These are phyloP conservation scores for Stictonetta naevosa DNA, from an alignment of 2,113 vertebrate species.

Conservation along the genomic window DNA sequence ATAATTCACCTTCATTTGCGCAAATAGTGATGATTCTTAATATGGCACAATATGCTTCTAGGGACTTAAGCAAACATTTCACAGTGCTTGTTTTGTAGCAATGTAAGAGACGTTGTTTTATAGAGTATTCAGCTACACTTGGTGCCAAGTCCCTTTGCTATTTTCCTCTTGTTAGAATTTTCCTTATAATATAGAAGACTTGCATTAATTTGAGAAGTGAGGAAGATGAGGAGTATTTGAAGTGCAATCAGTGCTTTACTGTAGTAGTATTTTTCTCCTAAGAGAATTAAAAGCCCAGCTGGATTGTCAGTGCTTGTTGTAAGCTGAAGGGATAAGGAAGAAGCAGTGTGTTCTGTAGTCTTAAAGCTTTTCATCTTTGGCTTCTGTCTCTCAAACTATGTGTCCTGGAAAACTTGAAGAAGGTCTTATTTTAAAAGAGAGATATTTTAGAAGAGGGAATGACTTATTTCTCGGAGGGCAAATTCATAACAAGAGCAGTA, in stretches of 20 bases:
- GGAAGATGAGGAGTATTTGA: not conserved
- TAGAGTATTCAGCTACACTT: not conserved
- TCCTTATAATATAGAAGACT: not conserved
- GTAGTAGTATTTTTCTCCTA: not conserved
- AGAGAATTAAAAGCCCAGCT: not conserved
- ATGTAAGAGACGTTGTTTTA: not conserved
- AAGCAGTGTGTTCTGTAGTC: not conserved
- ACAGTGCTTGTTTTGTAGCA: not conserved
- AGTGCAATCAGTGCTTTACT: not conserved
- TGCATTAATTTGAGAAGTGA: not conserved
- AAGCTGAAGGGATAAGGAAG: not conserved
- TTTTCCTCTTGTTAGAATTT: not conserved
- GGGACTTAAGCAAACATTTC: not conserved
- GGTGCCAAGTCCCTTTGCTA: not conserved
- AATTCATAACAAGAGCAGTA: not conserved
- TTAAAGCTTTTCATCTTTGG: not conserved
- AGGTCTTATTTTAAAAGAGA: not conserved
- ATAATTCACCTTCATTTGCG: not conserved
- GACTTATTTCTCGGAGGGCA: not conserved
- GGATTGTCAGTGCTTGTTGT: fast-evolving
- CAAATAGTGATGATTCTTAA: not conserved
- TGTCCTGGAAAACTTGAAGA: not conserved
- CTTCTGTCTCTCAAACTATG: not conserved
- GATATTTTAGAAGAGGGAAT: not conserved
- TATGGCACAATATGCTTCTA: not conserved